phyloP scores from a whole-genome alignment of 1,140 invertebrate species.

The Microplitis demolitor region DNA sequence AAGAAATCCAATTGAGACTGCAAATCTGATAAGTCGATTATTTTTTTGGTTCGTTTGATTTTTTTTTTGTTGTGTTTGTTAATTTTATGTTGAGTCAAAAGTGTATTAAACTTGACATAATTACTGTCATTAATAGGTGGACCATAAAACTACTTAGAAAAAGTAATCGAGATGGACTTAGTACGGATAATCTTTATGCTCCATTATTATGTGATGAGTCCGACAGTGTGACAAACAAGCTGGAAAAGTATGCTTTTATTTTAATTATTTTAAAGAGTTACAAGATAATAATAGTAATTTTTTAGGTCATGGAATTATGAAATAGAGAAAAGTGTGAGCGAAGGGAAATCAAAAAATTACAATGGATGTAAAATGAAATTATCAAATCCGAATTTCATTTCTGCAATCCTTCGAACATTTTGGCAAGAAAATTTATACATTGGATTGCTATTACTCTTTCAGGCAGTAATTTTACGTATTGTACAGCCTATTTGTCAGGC shows the following conservation, averaged over 20 bases:
- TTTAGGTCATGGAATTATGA: constrained; percentile 41
- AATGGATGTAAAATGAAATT: constrained; percentile 48
- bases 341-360: constrained; percentile 51
- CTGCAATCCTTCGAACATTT: constrained; percentile 58
- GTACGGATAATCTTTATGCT: constrained; percentile 65
- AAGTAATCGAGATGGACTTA: constrained; percentile 60
- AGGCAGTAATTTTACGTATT: constrained; percentile 47
- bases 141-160: constrained; percentile 61
- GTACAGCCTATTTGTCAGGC: constrained; percentile 62
- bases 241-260: constrained; percentile 59
- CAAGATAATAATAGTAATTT: neutral
- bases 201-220: constrained; percentile 61
- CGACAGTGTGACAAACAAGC: constrained; percentile 55
- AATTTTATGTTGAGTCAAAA: neutral
- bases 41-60: constrained; percentile 28
- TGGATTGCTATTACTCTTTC: constrained; percentile 51
- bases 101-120: neutral
- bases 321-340: constrained; percentile 45
- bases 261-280: neutral
- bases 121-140: constrained; percentile 53
- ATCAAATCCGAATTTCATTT: constrained; percentile 54
- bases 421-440: constrained; percentile 53
- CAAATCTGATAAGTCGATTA: constrained; percentile 23
- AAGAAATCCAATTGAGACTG: constrained; percentile 15
- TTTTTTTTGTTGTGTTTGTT: neutral